A percentile compares a stretch with the other conserved stretches of the same genome.
phyloP scores from a whole-genome alignment of 64 coral and sea anemone genomes.

The Actinia equina region DNA sequence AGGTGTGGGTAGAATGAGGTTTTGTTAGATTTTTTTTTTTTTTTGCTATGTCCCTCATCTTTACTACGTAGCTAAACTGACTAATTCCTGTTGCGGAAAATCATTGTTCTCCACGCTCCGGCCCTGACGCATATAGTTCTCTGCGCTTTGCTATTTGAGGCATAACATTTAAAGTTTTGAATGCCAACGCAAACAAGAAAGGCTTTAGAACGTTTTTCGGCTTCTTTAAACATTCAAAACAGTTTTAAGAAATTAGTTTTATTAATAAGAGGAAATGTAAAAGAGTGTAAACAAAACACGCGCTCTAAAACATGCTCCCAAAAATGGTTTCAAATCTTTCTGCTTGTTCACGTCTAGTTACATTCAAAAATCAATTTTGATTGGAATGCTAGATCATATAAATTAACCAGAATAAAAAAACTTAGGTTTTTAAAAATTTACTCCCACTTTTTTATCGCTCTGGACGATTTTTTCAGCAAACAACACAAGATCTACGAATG shows the following conservation, averaged over 20 bases:
- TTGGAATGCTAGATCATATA: too few species aligned
- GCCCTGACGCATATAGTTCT: too few species aligned
- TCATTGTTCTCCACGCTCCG: too few species aligned
- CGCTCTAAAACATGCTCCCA: neutral
- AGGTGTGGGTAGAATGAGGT: neutral
- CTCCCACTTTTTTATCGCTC: too few species aligned
- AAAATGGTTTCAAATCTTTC: neutral
- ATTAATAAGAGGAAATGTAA: slow-evolving; percentile 21
- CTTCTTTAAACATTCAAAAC: slow-evolving; percentile 30
- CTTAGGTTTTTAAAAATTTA: too few species aligned
- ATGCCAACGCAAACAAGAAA: slow-evolving; percentile 16
- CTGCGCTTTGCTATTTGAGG: neutral
- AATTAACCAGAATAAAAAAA: too few species aligned
- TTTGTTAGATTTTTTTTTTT: neutral
- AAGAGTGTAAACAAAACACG: neutral
- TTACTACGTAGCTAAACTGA: neutral
- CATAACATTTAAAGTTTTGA: slow-evolving; percentile 7
- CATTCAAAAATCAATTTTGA: too few species aligned
- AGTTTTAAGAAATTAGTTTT: slow-evolving; percentile 20
- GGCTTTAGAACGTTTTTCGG: slow-evolving; percentile 9
- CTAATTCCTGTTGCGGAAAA: too few species aligned
- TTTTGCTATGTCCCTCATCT: neutral
- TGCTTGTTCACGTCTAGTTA: neutral
- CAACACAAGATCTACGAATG: neutral
- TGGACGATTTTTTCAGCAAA: too few species aligned